A percentile compares a stretch with the other conserved stretches of the same genome.
Conservation (phyloP, 2,797 vertebrate genomes). For the Periparus ater region DNA sequence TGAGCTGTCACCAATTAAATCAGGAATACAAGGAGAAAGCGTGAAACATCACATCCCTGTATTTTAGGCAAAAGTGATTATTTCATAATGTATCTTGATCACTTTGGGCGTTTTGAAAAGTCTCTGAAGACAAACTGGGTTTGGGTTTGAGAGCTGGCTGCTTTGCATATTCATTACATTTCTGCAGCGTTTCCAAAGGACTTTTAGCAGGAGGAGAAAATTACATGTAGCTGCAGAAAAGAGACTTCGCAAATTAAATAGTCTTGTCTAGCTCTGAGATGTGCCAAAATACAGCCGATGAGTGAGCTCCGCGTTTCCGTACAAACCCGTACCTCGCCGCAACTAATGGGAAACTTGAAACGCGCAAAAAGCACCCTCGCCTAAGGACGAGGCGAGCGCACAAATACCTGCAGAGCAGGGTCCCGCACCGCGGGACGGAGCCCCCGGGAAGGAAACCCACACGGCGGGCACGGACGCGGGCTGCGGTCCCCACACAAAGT, state of each 20-base stretch:
- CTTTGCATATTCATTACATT: slow-evolving; percentile 51
- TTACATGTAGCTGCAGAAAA: slow-evolving; percentile 27
- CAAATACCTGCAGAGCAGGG: not conserved
- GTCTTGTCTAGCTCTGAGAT: slow-evolving; percentile 44
- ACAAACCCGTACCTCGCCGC: not conserved
- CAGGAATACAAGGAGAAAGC: not conserved
- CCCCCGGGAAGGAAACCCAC: not conserved
- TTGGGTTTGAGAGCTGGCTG: slow-evolving; percentile 23
- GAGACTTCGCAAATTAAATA: slow-evolving; percentile 39
- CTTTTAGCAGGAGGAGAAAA: slow-evolving; percentile 44
- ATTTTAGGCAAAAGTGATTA: slow-evolving; percentile 30
- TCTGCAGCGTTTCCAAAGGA: slow-evolving; percentile 43
- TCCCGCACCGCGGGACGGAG: not conserved
- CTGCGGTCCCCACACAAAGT: not conserved
- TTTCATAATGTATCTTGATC: slow-evolving; percentile 35
- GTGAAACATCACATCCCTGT: not conserved
- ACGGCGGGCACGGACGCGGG: not conserved
- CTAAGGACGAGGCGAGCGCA: not conserved
- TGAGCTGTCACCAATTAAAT: slow-evolving; percentile 22
- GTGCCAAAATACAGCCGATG: slow-evolving; percentile 43
- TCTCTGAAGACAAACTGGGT: slow-evolving; percentile 41
- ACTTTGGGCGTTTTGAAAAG: slow-evolving; percentile 34
- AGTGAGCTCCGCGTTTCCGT: not conserved
- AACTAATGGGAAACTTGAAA: slow-evolving; percentile 4
- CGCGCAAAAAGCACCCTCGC: not conserved